These are phyloP conservation scores for Pontoporia blainvillei DNA, from an alignment of 2,113 vertebrate species.

Conservation along the genomic window DNA sequence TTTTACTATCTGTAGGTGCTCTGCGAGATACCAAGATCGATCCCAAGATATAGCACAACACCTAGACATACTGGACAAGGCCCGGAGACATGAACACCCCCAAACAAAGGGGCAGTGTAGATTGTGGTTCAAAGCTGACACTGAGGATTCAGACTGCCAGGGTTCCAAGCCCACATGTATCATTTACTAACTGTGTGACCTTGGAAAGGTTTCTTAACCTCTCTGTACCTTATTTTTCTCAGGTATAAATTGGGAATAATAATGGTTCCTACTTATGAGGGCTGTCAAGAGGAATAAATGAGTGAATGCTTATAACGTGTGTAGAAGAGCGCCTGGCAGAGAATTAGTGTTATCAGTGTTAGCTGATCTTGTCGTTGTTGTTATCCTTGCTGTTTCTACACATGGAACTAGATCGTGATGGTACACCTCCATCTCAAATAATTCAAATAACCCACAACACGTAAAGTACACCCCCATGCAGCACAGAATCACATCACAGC, in stretches of 20 bases:
- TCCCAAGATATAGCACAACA: neutral
- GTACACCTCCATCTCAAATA: constrained; percentile 16
- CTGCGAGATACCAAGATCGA: neutral
- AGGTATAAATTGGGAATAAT: neutral
- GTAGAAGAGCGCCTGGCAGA: neutral
- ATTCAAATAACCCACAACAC: neutral
- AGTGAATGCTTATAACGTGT: neutral
- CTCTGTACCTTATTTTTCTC: neutral
- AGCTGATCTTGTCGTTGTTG: neutral
- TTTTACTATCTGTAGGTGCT: neutral
- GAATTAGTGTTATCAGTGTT: neutral
- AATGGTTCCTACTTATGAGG: neutral
- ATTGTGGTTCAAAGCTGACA: neutral
- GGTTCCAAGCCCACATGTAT: neutral
- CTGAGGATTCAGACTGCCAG: neutral
- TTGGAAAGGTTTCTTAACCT: neutral
- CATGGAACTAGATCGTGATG: neutral
- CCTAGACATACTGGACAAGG: neutral
- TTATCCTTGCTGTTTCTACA: neutral
- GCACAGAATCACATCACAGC: neutral
- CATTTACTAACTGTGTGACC: neutral
- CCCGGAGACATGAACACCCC: neutral
- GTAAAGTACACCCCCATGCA: neutral
- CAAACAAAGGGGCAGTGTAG: neutral
- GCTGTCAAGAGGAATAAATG: constrained; percentile 8